A percentile compares a stretch with the other conserved stretches of the same genome.
These are phyloP conservation scores for Canis aureus DNA, from an alignment of 2,113 vertebrate genomes.

Conservation along the genomic window DNA sequence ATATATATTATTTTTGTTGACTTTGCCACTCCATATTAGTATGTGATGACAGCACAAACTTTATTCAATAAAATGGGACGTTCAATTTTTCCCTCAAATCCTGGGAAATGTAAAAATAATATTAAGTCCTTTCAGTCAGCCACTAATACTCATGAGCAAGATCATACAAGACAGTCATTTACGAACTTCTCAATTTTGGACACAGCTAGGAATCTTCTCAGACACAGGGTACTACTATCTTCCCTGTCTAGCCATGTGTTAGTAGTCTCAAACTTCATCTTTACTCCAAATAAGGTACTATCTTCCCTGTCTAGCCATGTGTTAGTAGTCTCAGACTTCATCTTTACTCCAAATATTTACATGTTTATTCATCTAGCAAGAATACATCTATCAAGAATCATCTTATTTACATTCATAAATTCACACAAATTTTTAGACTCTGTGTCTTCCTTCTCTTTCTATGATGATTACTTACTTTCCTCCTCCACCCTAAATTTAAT, in stretches of 20 bases:
- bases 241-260: constrained; percentile 6
- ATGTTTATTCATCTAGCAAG: constrained; percentile 4
- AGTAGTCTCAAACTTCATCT: constrained; percentile 12
- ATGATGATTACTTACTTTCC: not conserved
- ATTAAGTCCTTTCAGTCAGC: not conserved
- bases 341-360: not conserved
- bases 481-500: not conserved
- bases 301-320: constrained; percentile 7
- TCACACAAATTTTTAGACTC: not conserved
- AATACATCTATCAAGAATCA: not conserved
- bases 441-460: not conserved
- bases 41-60: not conserved
- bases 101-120: constrained; percentile 16
- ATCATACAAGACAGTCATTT: not conserved
- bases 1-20: not conserved
- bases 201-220: constrained; percentile 21
- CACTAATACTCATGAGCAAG: not conserved
- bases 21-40: not conserved
- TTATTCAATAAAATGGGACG: not conserved
- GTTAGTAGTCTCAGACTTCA: constrained; percentile 23
- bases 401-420: not conserved
- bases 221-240: not conserved
- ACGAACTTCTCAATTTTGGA: not conserved
- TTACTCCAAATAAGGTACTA: not conserved
- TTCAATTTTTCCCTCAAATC: not conserved